Conservation (phyloP, 2,113 vertebrate species). For the Monarcha castaneiventris region DNA sequence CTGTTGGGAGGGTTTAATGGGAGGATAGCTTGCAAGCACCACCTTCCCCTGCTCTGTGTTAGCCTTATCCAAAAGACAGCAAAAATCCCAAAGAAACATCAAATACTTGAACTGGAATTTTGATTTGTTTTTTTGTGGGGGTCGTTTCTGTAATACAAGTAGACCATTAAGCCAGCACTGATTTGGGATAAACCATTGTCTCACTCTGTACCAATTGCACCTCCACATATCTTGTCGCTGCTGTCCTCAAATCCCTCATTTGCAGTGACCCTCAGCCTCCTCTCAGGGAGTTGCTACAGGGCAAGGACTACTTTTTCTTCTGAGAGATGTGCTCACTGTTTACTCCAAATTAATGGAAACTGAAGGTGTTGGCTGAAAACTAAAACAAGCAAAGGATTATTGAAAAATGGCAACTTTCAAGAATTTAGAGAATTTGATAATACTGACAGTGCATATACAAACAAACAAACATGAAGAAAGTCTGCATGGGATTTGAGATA, state of each 20-base stretch:
- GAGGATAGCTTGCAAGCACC: background rate
- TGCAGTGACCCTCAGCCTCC: background rate
- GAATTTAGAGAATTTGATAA: background rate
- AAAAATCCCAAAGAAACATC: background rate
- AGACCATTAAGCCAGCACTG: background rate
- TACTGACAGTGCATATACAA: background rate
- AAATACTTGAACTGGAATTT: background rate
- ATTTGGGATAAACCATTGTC: background rate
- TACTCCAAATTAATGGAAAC: background rate
- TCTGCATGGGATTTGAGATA: background rate
- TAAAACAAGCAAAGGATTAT: background rate
- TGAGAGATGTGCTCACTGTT: background rate
- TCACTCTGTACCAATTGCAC: background rate
- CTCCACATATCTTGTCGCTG: background rate
- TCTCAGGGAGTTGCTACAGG: background rate
- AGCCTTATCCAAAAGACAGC: background rate
- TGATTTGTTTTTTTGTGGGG: too few relatives aligned
- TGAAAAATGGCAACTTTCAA: background rate
- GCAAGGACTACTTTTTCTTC: background rate
- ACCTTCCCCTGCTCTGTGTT: background rate
- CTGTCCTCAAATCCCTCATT: background rate
- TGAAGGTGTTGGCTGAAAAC: background rate
- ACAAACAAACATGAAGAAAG: background rate
- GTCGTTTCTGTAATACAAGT: background rate
- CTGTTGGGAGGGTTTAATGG: background rate